These are phyloP conservation scores for Nibea coibor DNA, from an alignment of 2,113 vertebrate species.

Conservation along the genomic window DNA sequence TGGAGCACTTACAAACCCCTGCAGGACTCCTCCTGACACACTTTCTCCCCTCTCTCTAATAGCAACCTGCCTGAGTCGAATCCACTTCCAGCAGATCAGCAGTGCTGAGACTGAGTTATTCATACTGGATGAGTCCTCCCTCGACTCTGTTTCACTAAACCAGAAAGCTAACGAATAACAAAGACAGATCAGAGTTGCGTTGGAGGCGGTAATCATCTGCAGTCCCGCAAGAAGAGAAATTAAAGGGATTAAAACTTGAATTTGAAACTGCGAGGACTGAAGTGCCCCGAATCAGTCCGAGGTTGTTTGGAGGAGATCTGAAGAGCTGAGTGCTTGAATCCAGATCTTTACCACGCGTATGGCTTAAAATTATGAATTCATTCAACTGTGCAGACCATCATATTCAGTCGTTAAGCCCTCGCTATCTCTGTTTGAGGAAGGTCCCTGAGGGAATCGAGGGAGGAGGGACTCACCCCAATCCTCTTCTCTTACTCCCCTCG, in stretches of 20 bases:
- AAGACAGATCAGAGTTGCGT: conserved; percentile 9
- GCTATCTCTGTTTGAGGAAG: conserved; percentile 34
- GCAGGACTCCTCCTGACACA: too few relatives aligned
- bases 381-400: conserved; percentile 20
- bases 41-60: not conserved
- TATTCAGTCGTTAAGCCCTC: conserved; percentile 36
- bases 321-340: conserved; percentile 7
- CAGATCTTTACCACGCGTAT: not conserved
- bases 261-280: not conserved
- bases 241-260: not conserved
- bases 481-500: not conserved
- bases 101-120: conserved; percentile 5
- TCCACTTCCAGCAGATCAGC: conserved; percentile 7
- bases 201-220: not conserved
- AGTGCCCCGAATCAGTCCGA: not conserved
- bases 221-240: not conserved
- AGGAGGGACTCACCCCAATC: conserved; percentile 15
- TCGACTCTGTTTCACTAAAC: conserved; percentile 8
- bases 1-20: too few relatives aligned
- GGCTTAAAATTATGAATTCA: conserved; percentile 26
- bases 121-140: not conserved
- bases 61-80: not conserved
- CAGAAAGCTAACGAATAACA: not conserved
- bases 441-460: conserved; percentile 15
- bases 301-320: conserved; percentile 30